Base-by-base conservation (phyloP, 1,140 invertebrate genomes). In the Polypedilum vanderplanki region DNA sequence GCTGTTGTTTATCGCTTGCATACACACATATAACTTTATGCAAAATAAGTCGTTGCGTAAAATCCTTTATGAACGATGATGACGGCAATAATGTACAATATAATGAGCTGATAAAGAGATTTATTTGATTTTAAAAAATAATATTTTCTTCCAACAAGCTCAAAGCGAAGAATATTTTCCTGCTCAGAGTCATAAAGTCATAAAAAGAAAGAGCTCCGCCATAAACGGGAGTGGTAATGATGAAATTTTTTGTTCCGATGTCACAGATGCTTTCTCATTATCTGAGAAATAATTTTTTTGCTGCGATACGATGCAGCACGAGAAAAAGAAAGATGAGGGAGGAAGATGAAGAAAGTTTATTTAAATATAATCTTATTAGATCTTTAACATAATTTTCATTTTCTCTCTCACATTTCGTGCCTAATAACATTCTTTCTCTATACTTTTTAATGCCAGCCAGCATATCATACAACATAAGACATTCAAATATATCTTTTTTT, bases 341-440 rank as follows among this genome's bases (percentile, higher is more conserved):
- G 5, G 24, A 33, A 57, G 46, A n/a, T n/a, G 46, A 57, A 57
- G n/a, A n/a, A 70, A 70, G 65, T 70, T 70, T n/a, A 70, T 70
- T 70, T 22, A 70, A 70, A n/a, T 12, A 70, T 70, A 70, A 70
- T 70, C 65, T 70, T 70, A 70, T 70, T 70, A 70, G 65, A 70
- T 70, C 65, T 70, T 22, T 20, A 70, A 70, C 20, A 70, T 18
- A 70, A 70, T 70, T 70, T 70, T 70, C 65, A 70, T 70, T 20
- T 18, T 67, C 18, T 17, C 18, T 20, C 15, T 22, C 9, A 70
- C 10, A 70, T 70, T 22, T 8, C 5, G 24, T 33, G 24, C 24
- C 24, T 33, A 33, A 33, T 33, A 33, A 33, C 24, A 33, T 57
- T 15, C 12, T 57, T 57, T 57, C 15, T 12, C n/a, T 12, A 9